Base-by-base conservation (phyloP, 2,797 vertebrate genomes). In the Hirundo rustica region DNA sequence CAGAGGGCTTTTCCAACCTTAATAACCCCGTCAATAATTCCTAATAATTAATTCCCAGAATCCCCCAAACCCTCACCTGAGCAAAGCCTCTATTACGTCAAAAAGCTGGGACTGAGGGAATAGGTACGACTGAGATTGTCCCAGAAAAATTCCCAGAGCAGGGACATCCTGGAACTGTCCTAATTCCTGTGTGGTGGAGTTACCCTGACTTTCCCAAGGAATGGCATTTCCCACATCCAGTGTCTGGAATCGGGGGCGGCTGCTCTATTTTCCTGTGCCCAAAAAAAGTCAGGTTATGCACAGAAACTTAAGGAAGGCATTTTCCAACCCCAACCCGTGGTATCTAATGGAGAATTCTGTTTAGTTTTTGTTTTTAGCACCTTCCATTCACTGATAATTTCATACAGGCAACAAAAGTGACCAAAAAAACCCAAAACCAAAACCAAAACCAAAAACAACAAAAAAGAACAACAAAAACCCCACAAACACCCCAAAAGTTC, bases 51-150 rank as follows among this genome's bases (percentile, higher is more conserved):
- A 48, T 26, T 48, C 47, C 40, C 68, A 4, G 55, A 79, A 54
- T 64, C 40, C 10, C 5, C 19, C 32, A 62, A 20, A 32, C 23
- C 51, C 27, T 80, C 34, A 34, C 26, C 38, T 13, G 15, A 47
- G 36, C 19, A 55, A 74, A 15, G 13, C 32, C 48, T 34, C 13
- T 14, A 2, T 27, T 26, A 2, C 30, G 64, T 53, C 10, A 0
- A 25, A n/a, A 38, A 47, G 1, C 5, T 57, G 55, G 29, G 25
- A 40, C 7, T 30, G 27, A 25, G 29, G 48, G 7, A 30, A 27
- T 3, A n/a, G 0, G 0, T 12, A 26, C 16, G 38, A 6, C 14
- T 8, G 53, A 53, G 27, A 17, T 18, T 21, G 22, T 32, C n/a
- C 32, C 40, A 40, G 62, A 48, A 90, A 65, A 26, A 48, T 3